Evolutionary conservation across 2,797 vertebrate genomes (phyloP).

Genomic region (Paedocypris micromegethes): DNA sequence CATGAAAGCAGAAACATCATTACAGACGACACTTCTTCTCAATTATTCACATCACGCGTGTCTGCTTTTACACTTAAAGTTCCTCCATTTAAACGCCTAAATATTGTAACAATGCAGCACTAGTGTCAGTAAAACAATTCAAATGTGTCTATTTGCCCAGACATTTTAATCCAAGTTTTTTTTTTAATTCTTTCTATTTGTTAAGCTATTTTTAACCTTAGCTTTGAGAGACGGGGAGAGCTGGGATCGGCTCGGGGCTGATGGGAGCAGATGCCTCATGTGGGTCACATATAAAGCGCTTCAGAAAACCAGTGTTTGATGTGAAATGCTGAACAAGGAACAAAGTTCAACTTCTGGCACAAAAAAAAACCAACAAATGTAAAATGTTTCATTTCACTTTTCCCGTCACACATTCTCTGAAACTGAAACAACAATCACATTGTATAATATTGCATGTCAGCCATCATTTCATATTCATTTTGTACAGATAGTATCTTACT

Average conservation of each 20-base stretch:
- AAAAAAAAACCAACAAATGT: not conserved
- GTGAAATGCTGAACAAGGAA: not conserved
- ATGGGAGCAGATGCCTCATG: slow-evolving; percentile 8
- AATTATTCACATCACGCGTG: slow-evolving; percentile 11
- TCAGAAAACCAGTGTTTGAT: not conserved
- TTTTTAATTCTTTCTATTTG: not conserved
- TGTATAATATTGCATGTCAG: no score
- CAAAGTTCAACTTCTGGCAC: not conserved
- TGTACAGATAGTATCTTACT: no score
- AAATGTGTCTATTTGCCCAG: no score
- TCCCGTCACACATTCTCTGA: no score
- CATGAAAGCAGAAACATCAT: not conserved
- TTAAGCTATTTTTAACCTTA: slow-evolving; percentile 13
- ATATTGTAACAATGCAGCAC: no score
- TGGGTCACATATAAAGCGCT: not conserved
- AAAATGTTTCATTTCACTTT: no score
- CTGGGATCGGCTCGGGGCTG: slow-evolving; percentile 6
- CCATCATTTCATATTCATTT: no score
- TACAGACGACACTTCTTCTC: not conserved
- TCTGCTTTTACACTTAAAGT: not conserved
- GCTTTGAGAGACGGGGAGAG: slow-evolving; percentile 14
- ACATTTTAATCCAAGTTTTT: no score
- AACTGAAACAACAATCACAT: no score
- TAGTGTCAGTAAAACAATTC: no score
- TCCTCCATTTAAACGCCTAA: no score